These are phyloP conservation scores for Danio albolineatus DNA, from an alignment of 2,797 vertebrate species.

Conservation along the genomic window DNA sequence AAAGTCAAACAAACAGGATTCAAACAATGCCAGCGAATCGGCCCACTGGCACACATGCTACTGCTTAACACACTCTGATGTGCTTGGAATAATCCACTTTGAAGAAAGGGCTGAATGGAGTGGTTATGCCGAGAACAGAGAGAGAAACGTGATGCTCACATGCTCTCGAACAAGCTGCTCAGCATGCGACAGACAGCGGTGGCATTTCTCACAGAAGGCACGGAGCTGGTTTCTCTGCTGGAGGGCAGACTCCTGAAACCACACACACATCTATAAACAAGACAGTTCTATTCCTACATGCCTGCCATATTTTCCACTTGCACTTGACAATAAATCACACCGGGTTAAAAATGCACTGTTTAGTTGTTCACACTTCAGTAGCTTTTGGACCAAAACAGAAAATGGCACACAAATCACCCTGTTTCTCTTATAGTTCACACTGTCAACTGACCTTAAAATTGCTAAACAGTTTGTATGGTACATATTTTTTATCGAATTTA, in stretches of 20 bases:
- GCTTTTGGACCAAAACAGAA: too few relatives aligned
- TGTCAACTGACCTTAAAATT: too few relatives aligned
- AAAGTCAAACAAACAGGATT: conserved; percentile 33
- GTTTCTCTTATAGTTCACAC: too few relatives aligned
- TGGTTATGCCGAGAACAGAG: background rate
- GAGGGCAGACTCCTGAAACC: conserved; percentile 78
- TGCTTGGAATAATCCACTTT: background rate
- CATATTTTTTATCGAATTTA: too few relatives aligned
- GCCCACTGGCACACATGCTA: conserved; percentile 5
- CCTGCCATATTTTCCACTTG: too few relatives aligned
- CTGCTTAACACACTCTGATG: background rate
- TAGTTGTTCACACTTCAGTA: too few relatives aligned
- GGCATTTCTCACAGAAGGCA: conserved; percentile 81
- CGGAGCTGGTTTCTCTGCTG: conserved; percentile 80
- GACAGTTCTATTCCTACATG: background rate
- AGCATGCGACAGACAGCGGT: conserved; percentile 78
- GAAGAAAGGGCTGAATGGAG: conserved; percentile 5
- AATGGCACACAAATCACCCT: too few relatives aligned
- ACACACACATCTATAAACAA: conserved; percentile 38
- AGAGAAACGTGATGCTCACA: conserved; percentile 67
- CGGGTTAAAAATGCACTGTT: too few relatives aligned
- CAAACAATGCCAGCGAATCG: conserved; percentile 24
- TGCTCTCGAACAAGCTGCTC: conserved; percentile 81
- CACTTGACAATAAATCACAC: too few relatives aligned
- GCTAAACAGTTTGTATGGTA: too few relatives aligned